Percentiles rank a stretch among this genome's conserved stretches.
These are phyloP conservation scores for Oryzias sinensis DNA, from an alignment of 2,797 vertebrate genomes.

Conservation along the genomic window DNA sequence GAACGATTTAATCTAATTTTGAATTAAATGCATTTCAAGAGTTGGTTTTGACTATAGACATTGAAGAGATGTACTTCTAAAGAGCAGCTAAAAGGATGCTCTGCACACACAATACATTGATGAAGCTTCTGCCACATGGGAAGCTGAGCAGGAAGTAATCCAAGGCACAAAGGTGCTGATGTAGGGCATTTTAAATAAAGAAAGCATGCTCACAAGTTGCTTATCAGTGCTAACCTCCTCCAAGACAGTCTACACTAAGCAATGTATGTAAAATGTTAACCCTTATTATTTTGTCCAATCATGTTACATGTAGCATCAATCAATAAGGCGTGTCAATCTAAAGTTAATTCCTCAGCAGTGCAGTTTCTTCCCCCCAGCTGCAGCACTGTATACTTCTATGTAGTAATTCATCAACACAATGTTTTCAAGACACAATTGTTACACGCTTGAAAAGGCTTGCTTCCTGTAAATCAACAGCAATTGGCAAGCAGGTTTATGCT, in stretches of 20 bases:
- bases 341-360: neutral
- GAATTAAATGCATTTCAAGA: conserved; percentile 38
- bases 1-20: conserved; percentile 51
- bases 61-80: conserved; percentile 36
- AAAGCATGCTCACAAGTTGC: neutral
- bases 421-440: neutral
- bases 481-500: no score
- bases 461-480: conserved; percentile 9
- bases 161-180: conserved; percentile 13
- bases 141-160: conserved; percentile 12
- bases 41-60: conserved; percentile 31
- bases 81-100: conserved; percentile 15
- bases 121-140: conserved; percentile 9
- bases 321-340: conserved; percentile 3
- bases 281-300: conserved; percentile 22
- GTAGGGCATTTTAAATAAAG: neutral
- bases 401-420: conserved; percentile 2
- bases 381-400: neutral
- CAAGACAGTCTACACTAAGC: no score
- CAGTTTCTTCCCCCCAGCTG: neutral
- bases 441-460: neutral
- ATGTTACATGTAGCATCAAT: conserved; percentile 12
- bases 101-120: conserved; percentile 17
- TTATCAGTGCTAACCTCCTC: neutral
- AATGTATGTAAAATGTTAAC: conserved; percentile 6